Base-by-base conservation (phyloP, 2,888 invertebrate species). In the Cephus spinipes region DNA sequence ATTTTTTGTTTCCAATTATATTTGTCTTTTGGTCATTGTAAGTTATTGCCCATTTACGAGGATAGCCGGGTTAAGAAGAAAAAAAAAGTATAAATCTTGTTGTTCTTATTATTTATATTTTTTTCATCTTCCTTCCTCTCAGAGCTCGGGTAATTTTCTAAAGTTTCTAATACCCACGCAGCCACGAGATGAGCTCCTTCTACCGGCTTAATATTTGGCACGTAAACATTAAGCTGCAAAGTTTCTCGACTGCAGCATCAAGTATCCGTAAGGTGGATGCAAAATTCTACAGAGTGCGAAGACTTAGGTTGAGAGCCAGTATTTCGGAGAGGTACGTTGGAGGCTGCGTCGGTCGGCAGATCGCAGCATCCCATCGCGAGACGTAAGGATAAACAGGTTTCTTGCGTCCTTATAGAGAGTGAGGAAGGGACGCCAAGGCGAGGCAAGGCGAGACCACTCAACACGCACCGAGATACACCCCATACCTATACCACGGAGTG, bases 331-430 rank as follows among this genome's bases (percentile, higher is more conserved):
- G 79, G 75, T 78, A 81, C 81, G 79, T 78, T 80, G 83, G 85
- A 82, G 80, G 83, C 78, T 76, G 83, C 77, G 80, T 77, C 78
- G 75, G 68, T 73, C 81, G 80, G 71, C 81, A 78, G 84, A 85
- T 87, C 86, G 83, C 83, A 77, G 82, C 82, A 83, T 85, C 83
- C 82, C 85, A 87, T 87, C 84, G 85, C 83, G 83, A 84, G 83
- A 79, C 83, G 84, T 80, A 84, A 84, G 87, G 82, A 87, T 84
- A 89, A 88, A 89, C 89, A 87, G 88, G 89, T 89, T 89, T 88
- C 80, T 83, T 80, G 85, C 85, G 85, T 85, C 83, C 87, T 87
- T 86, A 85, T 82, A 86, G 83, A 75, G 74, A 55, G 78, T 68
- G 73, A 36, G 76, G 77, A 74, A 78, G 71, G 40, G 73, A 84